phyloP scores from a whole-genome alignment of 2,113 vertebrate genomes.

The Scortum barcoo region DNA sequence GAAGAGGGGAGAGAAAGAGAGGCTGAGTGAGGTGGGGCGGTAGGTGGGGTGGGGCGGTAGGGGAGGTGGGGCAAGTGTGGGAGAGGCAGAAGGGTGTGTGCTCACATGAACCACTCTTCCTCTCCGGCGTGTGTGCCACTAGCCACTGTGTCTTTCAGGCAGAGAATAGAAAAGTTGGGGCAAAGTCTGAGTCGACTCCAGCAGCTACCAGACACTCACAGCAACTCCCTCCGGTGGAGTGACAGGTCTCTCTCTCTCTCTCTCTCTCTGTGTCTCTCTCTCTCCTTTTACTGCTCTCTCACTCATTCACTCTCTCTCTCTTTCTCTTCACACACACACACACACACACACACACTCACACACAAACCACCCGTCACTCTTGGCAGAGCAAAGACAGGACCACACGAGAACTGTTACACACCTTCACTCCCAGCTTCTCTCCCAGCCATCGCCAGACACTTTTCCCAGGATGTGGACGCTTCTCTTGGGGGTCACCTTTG shows the following conservation, averaged over 20 bases:
- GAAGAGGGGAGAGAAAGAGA: conserved; percentile 25
- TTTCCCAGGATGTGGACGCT: conserved; percentile 83
- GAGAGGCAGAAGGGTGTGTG: conserved; percentile 83
- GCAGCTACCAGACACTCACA: conserved; percentile 67
- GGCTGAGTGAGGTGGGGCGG: conserved; percentile 52
- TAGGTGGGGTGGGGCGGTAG: conserved; percentile 65
- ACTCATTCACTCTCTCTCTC: conserved; percentile 32
- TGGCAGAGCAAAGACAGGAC: conserved; percentile 74
- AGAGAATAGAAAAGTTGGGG: conserved; percentile 81
- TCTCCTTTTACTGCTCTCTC: conserved; percentile 23
- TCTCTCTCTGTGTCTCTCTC: conserved; percentile 18
- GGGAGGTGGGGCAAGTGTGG: conserved; percentile 73
- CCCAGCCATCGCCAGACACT: conserved; percentile 53
- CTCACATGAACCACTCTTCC: conserved; percentile 69
- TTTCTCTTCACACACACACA: conserved; percentile 4
- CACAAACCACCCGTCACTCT: conserved; percentile 65
- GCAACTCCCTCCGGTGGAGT: conserved; percentile 57
- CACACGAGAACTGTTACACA: conserved; percentile 67
- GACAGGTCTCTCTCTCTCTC: conserved; percentile 54
- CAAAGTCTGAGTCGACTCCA: conserved; percentile 77
- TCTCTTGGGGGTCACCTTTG: conserved; percentile 78
- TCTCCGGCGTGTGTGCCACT: conserved; percentile 61
- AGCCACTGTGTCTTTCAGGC: conserved; percentile 60
- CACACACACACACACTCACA: conserved; percentile 36
- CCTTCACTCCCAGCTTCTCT: conserved; percentile 58